A percentile compares a stretch with the other conserved stretches of the same genome.
Conservation (phyloP, 1,140 invertebrate species). For the Tribolium madens region DNA sequence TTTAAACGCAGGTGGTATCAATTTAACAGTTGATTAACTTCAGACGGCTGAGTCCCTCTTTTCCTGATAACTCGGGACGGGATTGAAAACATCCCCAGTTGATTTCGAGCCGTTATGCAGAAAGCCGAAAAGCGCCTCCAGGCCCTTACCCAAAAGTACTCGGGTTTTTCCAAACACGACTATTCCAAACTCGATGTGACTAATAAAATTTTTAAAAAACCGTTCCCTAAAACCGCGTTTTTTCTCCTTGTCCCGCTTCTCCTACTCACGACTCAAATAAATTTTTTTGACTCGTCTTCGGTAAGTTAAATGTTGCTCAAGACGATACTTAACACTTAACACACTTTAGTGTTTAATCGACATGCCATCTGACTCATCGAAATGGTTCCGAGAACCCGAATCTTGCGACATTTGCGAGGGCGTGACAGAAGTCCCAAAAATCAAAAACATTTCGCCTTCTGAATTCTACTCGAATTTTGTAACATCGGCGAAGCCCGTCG, state of each 20-base stretch:
- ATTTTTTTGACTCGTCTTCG: conserved; percentile 42
- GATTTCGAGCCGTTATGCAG: conserved; percentile 48
- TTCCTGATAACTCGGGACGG: neutral
- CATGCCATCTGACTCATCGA: conserved; percentile 70
- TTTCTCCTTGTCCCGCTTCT: conserved; percentile 1
- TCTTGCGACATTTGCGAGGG: conserved; percentile 80
- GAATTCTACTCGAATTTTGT: conserved; percentile 79
- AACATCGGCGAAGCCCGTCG: conserved; percentile 82
- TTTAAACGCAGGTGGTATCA: conserved; percentile 34
- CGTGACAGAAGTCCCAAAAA: conserved; percentile 73
- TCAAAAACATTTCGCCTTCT: conserved; percentile 73
- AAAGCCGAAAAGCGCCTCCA: conserved; percentile 55
- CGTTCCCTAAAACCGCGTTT: neutral
- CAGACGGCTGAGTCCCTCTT: conserved; percentile 12
- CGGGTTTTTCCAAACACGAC: conserved; percentile 41
- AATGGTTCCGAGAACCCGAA: conserved; percentile 79
- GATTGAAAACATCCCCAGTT: neutral
- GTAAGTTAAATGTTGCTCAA: conserved; percentile 33
- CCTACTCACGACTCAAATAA: neutral
- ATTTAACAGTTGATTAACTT: conserved; percentile 12
- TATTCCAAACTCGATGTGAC: conserved; percentile 45
- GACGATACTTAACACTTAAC: neutral
- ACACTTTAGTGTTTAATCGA: conserved; percentile 74
- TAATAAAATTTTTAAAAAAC: conserved; percentile 39
- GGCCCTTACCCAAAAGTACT: conserved; percentile 50